A percentile compares a stretch with the other conserved stretches of the same genome.
These are phyloP conservation scores for Apocheima hispidaria DNA, from an alignment of 2,888 invertebrate species.

Conservation along the genomic window DNA sequence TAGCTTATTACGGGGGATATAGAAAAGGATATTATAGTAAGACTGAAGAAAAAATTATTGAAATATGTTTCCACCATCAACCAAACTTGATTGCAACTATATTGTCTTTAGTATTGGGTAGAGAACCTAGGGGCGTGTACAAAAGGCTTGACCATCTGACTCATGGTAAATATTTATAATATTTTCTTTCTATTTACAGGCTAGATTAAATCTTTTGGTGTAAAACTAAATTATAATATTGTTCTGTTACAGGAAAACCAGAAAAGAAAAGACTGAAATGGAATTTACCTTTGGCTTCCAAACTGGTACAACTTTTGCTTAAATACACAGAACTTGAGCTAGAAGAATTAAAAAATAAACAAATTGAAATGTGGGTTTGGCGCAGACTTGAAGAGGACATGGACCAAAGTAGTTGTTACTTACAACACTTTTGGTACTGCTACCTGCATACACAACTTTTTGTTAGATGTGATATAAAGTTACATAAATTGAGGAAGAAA, in stretches of 20 bases:
- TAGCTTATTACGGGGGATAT: slow-evolving; percentile 52
- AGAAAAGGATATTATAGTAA: slow-evolving; percentile 29
- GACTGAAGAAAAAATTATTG: slow-evolving; percentile 70
- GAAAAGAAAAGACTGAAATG: slow-evolving; percentile 60
- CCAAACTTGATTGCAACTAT: slow-evolving; percentile 57
- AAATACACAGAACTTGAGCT: slow-evolving; percentile 58
- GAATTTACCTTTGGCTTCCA: slow-evolving; percentile 63
- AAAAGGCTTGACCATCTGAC: slow-evolving; percentile 19
- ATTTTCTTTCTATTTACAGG: neutral
- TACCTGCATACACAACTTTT: slow-evolving; percentile 71
- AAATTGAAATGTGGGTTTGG: slow-evolving; percentile 67
- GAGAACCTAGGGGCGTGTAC: slow-evolving; percentile 59
- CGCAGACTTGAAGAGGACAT: slow-evolving; percentile 61
- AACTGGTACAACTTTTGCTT: slow-evolving; percentile 63
- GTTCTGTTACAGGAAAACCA: slow-evolving; percentile 55
- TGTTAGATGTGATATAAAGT: slow-evolving; percentile 62
- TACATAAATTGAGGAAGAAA: slow-evolving; percentile 57
- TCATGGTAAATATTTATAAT: slow-evolving; percentile 25
- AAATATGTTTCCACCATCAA: slow-evolving; percentile 64
- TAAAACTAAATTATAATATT: neutral
- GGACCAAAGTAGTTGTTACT: slow-evolving; percentile 55
- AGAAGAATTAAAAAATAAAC: slow-evolving; percentile 64
- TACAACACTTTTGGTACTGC: slow-evolving; percentile 67
- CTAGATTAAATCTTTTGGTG: neutral
- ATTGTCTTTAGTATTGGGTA: slow-evolving; percentile 59